A percentile compares a stretch with the other conserved stretches of the same genome.
Conservation (phyloP, 1,140 invertebrate genomes). For the Drosophila lacteicornis region DNA sequence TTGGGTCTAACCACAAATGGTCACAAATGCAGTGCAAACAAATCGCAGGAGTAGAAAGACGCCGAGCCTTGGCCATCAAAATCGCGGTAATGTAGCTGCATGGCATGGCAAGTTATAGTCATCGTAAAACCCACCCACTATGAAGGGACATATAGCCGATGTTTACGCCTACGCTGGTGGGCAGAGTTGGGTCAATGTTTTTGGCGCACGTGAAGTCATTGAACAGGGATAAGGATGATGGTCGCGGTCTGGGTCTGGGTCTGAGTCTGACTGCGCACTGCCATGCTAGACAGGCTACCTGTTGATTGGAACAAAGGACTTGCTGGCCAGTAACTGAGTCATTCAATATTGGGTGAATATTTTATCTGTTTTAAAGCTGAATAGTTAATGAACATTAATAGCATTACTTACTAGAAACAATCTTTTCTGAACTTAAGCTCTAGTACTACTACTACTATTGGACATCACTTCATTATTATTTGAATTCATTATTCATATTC, state of each 20-base stretch:
- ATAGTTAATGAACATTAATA: neutral
- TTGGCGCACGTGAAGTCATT: slow-evolving; percentile 58
- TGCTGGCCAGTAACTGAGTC: neutral
- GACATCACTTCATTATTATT: too few relatives aligned
- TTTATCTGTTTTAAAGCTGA: neutral
- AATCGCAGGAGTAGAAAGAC: slow-evolving; percentile 42
- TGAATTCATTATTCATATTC: too few relatives aligned
- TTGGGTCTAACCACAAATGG: slow-evolving; percentile 42
- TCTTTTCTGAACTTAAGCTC: too few relatives aligned
- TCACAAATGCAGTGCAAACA: slow-evolving; percentile 74
- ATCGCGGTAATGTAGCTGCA: slow-evolving; percentile 42
- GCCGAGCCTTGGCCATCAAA: slow-evolving; percentile 67
- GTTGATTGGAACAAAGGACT: slow-evolving; percentile 24
- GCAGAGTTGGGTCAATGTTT: slow-evolving; percentile 61
- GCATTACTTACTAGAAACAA: neutral
- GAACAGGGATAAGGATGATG: slow-evolving; percentile 24
- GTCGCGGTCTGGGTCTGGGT: neutral
- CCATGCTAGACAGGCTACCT: slow-evolving; percentile 22
- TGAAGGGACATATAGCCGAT: slow-evolving; percentile 19
- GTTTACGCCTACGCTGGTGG: slow-evolving; percentile 37
- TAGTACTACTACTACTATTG: too few relatives aligned
- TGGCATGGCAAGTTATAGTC: slow-evolving; percentile 59
- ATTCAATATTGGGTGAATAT: neutral
- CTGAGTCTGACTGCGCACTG: neutral
- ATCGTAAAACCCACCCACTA: slow-evolving; percentile 52